These are phyloP conservation scores for Amphiprion percula DNA, from an alignment of 2,113 vertebrate genomes.

Conservation along the genomic window DNA sequence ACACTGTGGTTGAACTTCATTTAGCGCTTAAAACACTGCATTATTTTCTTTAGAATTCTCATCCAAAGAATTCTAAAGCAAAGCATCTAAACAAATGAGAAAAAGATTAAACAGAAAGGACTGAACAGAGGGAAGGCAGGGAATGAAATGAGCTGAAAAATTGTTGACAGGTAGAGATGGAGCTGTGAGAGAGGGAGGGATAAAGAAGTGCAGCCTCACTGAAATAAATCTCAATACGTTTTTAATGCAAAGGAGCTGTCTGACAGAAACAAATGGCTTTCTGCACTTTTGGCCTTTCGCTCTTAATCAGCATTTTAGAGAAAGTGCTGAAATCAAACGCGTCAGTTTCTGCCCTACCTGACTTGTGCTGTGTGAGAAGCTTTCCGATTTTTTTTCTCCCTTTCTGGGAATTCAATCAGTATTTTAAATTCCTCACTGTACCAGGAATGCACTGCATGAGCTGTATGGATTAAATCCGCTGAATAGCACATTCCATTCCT, in stretches of 20 bases:
- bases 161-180: constrained; percentile 47
- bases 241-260: constrained; percentile 68
- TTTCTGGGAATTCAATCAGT: constrained; percentile 32
- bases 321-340: constrained; percentile 69
- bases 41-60: constrained; percentile 6
- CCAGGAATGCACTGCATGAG: constrained; percentile 6
- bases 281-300: constrained; percentile 60
- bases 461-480: not conserved
- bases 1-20: constrained; percentile 18
- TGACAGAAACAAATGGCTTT: constrained; percentile 64
- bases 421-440: constrained; percentile 18
- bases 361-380: constrained; percentile 21
- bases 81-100: constrained; percentile 30
- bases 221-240: constrained; percentile 61
- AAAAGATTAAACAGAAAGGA: constrained; percentile 35
- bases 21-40: constrained; percentile 1
- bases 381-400: constrained; percentile 6
- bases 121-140: not conserved
- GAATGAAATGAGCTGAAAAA: constrained; percentile 46
- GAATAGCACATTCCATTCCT: not conserved
- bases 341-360: constrained; percentile 30
- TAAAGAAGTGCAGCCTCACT: constrained; percentile 34
- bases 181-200: constrained; percentile 2
- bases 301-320: constrained; percentile 69
- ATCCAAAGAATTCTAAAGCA: constrained; percentile 12